Conservation (phyloP, 2,113 vertebrate species). For the Lepus europaeus region DNA sequence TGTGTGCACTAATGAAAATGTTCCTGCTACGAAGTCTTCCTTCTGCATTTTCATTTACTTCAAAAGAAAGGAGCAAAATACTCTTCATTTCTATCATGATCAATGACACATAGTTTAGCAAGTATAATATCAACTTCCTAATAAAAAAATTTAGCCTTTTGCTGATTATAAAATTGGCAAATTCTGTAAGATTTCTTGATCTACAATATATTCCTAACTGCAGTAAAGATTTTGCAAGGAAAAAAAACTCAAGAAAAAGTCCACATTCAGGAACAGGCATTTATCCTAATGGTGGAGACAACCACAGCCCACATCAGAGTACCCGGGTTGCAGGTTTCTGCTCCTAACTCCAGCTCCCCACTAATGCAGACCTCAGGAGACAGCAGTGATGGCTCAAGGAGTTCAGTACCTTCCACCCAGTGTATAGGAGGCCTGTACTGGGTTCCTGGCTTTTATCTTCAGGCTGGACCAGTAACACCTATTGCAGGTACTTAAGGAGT, state of each 20-base stretch:
- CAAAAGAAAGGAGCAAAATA: constrained; percentile 36
- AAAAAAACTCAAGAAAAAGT: not conserved
- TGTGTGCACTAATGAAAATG: not conserved
- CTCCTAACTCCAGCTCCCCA: too few species aligned
- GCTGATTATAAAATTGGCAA: constrained; percentile 14
- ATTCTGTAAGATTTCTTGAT: not conserved
- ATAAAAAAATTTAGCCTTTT: constrained; percentile 31
- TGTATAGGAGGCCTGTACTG: too few species aligned
- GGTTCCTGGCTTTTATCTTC: too few species aligned
- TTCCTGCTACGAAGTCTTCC: not conserved
- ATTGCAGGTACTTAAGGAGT: too few species aligned
- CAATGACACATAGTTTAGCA: not conserved
- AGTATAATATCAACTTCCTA: not conserved
- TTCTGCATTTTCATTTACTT: constrained; percentile 5
- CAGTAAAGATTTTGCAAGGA: not conserved
- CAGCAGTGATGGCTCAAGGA: too few species aligned
- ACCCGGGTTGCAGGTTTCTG: too few species aligned
- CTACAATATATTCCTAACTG: not conserved
- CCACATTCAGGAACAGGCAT: not conserved
- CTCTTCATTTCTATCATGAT: constrained; percentile 5
- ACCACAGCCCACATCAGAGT: too few species aligned
- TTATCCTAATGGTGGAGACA: too few species aligned
- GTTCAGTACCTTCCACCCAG: too few species aligned
- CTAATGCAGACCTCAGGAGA: too few species aligned
- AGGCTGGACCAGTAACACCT: too few species aligned